A percentile compares a stretch with the other conserved stretches of the same genome.
Evolutionary conservation across 2,888 invertebrate genomes (phyloP).

Genomic region (Meganola albula): DNA sequence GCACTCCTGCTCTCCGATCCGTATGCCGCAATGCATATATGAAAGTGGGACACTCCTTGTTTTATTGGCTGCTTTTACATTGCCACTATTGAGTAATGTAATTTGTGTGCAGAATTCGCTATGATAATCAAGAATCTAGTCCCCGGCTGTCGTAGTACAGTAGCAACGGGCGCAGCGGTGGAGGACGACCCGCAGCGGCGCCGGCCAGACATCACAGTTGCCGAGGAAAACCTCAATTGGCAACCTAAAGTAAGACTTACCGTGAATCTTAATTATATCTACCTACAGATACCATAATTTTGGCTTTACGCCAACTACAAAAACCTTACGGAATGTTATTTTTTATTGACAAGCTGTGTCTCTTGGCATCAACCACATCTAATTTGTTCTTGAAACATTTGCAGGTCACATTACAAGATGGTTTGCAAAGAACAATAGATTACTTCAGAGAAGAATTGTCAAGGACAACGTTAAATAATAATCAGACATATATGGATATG

Average conservation of each 20-base stretch:
- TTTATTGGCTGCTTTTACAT: too few species aligned
- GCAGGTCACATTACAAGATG: conserved; percentile 87
- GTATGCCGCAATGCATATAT: too few species aligned
- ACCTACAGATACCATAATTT: too few species aligned
- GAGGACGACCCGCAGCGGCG: conserved; percentile 98
- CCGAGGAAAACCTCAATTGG: conserved; percentile 92
- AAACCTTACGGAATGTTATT: too few species aligned
- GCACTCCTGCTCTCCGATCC: too few species aligned
- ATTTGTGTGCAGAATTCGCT: conserved; percentile 94
- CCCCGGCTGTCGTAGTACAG: conserved; percentile 88
- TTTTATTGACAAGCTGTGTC: too few species aligned
- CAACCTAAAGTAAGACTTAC: conserved; percentile 91
- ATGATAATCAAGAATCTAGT: conserved; percentile 89
- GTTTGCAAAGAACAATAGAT: conserved; percentile 93
- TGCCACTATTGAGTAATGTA: neutral
- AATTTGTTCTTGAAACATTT: too few species aligned
- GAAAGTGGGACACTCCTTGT: too few species aligned
- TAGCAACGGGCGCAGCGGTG: conserved; percentile 89
- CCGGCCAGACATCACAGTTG: conserved; percentile 94
- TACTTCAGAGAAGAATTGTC: conserved; percentile 94
- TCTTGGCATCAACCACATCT: too few species aligned
- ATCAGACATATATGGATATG: conserved; percentile 67
- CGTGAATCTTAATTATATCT: too few species aligned
- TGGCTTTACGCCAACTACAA: too few species aligned
- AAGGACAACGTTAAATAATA: conserved; percentile 65